Evolutionary conservation across 1,140 invertebrate species (phyloP), one percentile per base, ranked within the genome.

Genomic region (Drosophila nannoptera): DNA sequence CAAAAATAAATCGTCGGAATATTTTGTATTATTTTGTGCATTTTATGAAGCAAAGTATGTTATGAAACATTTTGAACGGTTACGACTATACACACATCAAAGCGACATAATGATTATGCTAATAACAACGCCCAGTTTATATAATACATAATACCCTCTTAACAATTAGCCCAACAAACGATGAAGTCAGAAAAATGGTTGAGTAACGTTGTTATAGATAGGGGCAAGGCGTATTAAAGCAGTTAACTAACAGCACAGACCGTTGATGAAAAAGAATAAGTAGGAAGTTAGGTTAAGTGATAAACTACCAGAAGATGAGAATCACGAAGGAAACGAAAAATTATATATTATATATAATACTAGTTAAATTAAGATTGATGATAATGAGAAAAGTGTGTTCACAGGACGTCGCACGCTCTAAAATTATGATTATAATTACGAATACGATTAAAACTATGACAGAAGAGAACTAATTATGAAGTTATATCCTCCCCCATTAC

Each of bases 11-110:
- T 75, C 61, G 73, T 60, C 58, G 66, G 53, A 72, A 76, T 50
- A 12, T 56, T 70, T 66, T 86, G 81, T 86, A 86, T 86, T 86
- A 86, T 77, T 86, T 84, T 70, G 76, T 81, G 81, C 81, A 86
- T 86, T 86, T 86, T 81, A 55, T 73, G 80, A 82, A 74, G 61
- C 38, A 59, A 75, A 73, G 53, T 65, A 65, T 66, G 49, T 66
- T 49, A 53, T 14, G 42, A 61, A 61, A 55, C 54, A 70, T 36
- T 62, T 42, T 53, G 46, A 62, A 66, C 50, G 56, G 32, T 55
- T 38, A 67, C 33, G 53, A 49, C 62, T 12, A 62, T 33, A 68
- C 14, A 22, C 38, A 72, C 46, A 65, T 58, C 50, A 77, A 66
- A 46, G 55, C 35, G 8, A 49, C 48, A 59, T 29, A 56, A 32